Evolutionary conservation across 2,888 invertebrate genomes (phyloP), one percentile per base, ranked within the genome.

Genomic region (Metopia argyrocephala): DNA sequence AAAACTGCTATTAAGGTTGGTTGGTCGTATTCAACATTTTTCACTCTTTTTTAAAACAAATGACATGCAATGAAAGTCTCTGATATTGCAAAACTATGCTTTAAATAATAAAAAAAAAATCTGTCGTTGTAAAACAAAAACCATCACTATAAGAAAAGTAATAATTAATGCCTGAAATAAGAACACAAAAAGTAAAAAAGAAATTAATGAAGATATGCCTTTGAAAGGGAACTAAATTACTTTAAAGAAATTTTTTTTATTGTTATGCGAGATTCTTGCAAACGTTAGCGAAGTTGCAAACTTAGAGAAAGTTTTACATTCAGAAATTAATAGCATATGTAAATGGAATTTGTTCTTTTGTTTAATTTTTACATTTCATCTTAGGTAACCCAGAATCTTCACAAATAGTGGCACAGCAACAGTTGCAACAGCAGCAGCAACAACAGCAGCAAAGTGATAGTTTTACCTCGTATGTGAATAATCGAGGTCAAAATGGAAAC

Each of bases 401-500:
- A 15, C 38, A 78, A 27, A 15, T 76, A 25, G 48, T 76, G 23
- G 45, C 76, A 0, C 71, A 71, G 21, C 76, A 69, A 31, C 76
- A 76, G 56, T 52, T 76, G 4, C 65, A 64, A 61, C 66, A 75
- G 18, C 75, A 69, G 27, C 76, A 64, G 15, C 68, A 76, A 4
- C 68, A 69, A 31, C 76, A 76, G 48, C 76, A 76, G 27, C 76
- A 65, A 15, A 15, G 50, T 9, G 78, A 81, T 62, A 78, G 81
- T 21, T 81, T 81, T 78, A 76, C 84, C 87, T 90, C 90, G 87
- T 91, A 91, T 85, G 91, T 91, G 80, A 91, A 91, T 83, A 93
- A 94, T 85, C 94, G 93, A 87, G 94, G 94, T 87, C 94, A 94
- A 91, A 94, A 93, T 88, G 94, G 94, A 91, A 94, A 74, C 65